Conservation (phyloP, 2,797 vertebrate genomes). For the Luscinia megarhynchos region DNA sequence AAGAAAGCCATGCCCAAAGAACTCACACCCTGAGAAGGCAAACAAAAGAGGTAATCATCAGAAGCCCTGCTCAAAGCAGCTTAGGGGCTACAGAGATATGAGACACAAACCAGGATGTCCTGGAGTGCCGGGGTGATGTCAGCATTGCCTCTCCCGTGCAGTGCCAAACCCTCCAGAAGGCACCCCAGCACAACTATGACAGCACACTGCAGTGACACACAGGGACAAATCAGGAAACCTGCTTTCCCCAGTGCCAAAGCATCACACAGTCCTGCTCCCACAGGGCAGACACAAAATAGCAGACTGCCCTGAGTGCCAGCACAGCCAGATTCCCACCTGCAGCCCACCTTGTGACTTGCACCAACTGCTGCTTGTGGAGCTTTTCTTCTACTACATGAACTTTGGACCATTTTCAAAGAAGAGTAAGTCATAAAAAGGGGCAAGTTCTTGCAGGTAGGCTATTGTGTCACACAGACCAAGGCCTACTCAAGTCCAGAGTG, state of each 20-base stretch:
- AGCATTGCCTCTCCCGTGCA: neutral
- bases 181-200: fast-evolving
- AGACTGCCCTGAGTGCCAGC: neutral
- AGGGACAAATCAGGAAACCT: neutral
- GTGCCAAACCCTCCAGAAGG: neutral
- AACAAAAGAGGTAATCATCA: neutral
- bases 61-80: neutral
- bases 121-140: fast-evolving
- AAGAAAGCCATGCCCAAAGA: neutral
- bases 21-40: constrained; percentile 5
- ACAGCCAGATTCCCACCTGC: neutral
- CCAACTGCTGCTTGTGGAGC: neutral
- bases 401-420: constrained; percentile 22
- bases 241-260: neutral
- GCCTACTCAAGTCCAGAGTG: constrained; percentile 50
- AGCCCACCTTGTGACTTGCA: neutral
- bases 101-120: neutral
- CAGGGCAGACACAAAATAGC: neutral
- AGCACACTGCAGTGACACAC: fast-evolving
- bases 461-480: neutral
- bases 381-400: neutral
- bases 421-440: constrained; percentile 41
- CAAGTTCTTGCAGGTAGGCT: constrained; percentile 38
- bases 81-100: neutral
- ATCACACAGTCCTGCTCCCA: neutral